Evolutionary conservation across 2,113 vertebrate species (phyloP).

Genomic region (Copsychus sechellarum): DNA sequence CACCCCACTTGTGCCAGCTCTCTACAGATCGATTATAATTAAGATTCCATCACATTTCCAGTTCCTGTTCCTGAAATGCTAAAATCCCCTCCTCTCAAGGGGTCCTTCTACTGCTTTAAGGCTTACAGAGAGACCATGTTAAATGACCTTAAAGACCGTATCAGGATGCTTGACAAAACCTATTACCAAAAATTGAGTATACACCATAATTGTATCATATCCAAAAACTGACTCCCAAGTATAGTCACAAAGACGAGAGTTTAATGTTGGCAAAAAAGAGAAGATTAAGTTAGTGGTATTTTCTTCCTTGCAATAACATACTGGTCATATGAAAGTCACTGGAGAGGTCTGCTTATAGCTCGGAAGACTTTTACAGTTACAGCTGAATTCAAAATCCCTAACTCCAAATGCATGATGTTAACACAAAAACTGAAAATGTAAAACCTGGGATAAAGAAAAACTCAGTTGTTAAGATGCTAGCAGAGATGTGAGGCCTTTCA

Average conservation of each 20-base stretch:
- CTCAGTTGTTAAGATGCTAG: background rate
- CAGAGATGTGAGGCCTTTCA: background rate
- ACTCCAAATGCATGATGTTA: background rate
- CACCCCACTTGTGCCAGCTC: background rate
- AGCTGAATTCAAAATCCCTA: slow-evolving; percentile 14
- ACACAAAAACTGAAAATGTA: slow-evolving; percentile 18
- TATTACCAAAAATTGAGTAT: background rate
- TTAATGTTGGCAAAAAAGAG: slow-evolving; percentile 44
- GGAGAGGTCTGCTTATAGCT: slow-evolving; percentile 40
- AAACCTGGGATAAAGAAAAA: slow-evolving; percentile 35
- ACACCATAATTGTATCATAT: background rate
- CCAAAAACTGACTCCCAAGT: slow-evolving; percentile 40
- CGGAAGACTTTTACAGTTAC: slow-evolving; percentile 64
- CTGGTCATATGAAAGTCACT: slow-evolving; percentile 55
- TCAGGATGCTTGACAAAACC: background rate
- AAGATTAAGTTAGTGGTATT: slow-evolving; percentile 56
- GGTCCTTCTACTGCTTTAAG: background rate
- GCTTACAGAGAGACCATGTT: background rate
- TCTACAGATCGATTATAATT: background rate
- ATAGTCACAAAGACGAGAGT: slow-evolving; percentile 58
- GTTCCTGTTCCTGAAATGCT: background rate
- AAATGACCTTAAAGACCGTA: background rate
- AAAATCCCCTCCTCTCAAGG: background rate
- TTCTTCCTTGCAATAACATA: slow-evolving; percentile 58
- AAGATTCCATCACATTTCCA: background rate